phyloP scores from a whole-genome alignment of 2,888 invertebrate species.

The Eudemis profundana region DNA sequence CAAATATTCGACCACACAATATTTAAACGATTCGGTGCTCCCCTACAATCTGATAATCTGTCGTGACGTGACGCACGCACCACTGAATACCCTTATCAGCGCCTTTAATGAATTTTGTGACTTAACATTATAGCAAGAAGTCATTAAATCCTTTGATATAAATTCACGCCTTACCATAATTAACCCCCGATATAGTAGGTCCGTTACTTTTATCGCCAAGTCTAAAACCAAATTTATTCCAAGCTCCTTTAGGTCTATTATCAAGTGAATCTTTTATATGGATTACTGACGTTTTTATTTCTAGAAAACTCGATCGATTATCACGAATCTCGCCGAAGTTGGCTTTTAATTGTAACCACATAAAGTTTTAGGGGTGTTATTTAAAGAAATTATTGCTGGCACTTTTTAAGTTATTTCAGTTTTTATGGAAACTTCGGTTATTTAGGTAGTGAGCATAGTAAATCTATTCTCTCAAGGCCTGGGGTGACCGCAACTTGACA shows the following conservation, averaged over 20 bases:
- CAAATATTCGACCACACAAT: conserved; percentile 17
- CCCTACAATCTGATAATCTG: conserved; percentile 25
- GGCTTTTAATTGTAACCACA: conserved; percentile 30
- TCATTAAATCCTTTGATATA: conserved; percentile 34
- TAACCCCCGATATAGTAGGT: neutral
- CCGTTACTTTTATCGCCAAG: neutral
- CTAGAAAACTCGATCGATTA: conserved; percentile 9
- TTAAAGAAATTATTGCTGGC: conserved; percentile 10
- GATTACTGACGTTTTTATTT: neutral
- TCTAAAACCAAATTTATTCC: conserved; percentile 3
- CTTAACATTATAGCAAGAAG: conserved; percentile 33
- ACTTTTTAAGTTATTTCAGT: conserved; percentile 18
- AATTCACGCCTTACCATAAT: conserved; percentile 31
- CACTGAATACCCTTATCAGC: conserved; percentile 19
- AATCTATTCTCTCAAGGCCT: neutral
- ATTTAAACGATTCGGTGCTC: conserved; percentile 12
- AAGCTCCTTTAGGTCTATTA: neutral
- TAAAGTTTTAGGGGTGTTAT: conserved; percentile 30
- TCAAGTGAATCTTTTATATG: neutral
- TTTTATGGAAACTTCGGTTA: neutral
- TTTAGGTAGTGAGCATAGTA: neutral
- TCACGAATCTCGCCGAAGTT: conserved; percentile 37
- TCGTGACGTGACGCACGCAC: conserved; percentile 39
- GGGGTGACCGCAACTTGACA: neutral
- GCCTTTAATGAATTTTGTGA: conserved; percentile 31